A percentile compares a stretch with the other conserved stretches of the same genome.
phyloP scores from a whole-genome alignment of 1,140 invertebrate genomes.

The Lordiphosa mommai region DNA sequence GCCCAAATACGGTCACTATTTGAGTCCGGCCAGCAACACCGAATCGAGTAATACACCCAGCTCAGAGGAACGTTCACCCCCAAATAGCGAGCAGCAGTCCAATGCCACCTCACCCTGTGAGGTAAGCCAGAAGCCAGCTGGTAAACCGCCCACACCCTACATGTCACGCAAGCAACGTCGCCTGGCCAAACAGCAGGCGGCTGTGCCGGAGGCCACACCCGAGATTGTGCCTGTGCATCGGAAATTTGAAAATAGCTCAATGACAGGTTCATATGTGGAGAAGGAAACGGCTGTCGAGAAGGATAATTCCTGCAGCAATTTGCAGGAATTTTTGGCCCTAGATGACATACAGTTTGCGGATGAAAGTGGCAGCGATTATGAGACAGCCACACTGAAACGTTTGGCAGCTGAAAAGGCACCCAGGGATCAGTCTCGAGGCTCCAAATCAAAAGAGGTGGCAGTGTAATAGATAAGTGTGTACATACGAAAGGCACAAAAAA shows the following conservation, averaged over 20 bases:
- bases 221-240: constrained; percentile 51
- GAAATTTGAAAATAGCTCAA: constrained; percentile 42
- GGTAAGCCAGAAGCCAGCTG: constrained; percentile 19
- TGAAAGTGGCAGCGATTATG: constrained; percentile 77
- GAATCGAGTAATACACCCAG: constrained; percentile 79
- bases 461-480: constrained; percentile 42
- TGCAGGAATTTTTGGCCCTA: constrained; percentile 74
- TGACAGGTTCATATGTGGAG: constrained; percentile 76
- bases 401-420: constrained; percentile 4
- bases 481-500: constrained; percentile 27
- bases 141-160: constrained; percentile 49
- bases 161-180: constrained; percentile 66
- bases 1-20: constrained; percentile 80
- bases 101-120: constrained; percentile 64
- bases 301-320: constrained; percentile 77
- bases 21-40: constrained; percentile 82
- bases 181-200: constrained; percentile 48
- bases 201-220: constrained; percentile 6
- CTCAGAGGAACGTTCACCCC: constrained; percentile 53
- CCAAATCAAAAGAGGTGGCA: constrained; percentile 44
- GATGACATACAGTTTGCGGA: constrained; percentile 82
- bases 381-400: constrained; percentile 53
- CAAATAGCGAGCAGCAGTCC: constrained; percentile 47
- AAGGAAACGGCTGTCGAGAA: constrained; percentile 81
- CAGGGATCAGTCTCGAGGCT: background rate